These are phyloP conservation scores for Phrynosoma blainvillii DNA, from an alignment of 2,113 vertebrate species.

Conservation along the genomic window DNA sequence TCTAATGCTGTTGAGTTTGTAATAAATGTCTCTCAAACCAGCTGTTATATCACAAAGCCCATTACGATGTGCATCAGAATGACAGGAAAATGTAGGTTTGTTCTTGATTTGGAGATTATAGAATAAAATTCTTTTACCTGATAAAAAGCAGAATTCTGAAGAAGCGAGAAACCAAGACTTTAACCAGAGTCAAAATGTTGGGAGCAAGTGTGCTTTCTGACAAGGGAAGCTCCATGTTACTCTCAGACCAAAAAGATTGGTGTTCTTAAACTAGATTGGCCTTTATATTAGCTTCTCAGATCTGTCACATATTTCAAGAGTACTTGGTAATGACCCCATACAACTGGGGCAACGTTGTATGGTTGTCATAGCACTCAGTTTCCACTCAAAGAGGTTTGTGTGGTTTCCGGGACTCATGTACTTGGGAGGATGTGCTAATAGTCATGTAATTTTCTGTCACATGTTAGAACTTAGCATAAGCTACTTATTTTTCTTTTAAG, in stretches of 20 bases:
- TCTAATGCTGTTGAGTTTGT: not conserved
- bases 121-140: not conserved
- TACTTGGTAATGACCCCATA: not conserved
- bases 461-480: too few relatives aligned
- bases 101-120: not conserved
- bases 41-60: not conserved
- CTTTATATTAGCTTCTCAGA: not conserved
- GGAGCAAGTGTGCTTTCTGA: not conserved
- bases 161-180: not conserved
- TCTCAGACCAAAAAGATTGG: not conserved
- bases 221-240: not conserved
- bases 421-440: too few relatives aligned
- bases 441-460: too few relatives aligned
- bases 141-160: not conserved
- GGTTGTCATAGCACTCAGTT: not conserved
- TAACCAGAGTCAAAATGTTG: not conserved
- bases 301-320: not conserved
- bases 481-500: too few relatives aligned
- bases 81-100: slow-evolving; percentile 7
- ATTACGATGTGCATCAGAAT: not conserved
- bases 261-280: not conserved
- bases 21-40: not conserved
- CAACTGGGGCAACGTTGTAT: too few relatives aligned
- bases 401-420: too few relatives aligned
- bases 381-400: too few relatives aligned